Conservation (phyloP, 2,113 vertebrate species). For the Pangasianodon gigas region DNA sequence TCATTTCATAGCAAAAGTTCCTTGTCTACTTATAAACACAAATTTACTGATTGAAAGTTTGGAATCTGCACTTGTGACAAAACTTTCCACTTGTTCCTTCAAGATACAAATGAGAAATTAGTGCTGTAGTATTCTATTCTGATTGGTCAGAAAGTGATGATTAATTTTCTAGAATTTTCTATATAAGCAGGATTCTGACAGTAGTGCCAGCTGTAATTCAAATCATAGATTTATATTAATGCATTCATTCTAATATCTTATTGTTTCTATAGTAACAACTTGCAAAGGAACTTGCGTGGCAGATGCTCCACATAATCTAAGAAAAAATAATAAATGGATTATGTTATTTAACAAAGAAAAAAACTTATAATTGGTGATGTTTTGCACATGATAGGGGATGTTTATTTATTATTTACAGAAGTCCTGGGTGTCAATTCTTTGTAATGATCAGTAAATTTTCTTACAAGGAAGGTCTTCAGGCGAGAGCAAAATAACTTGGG, state of each 20-base stretch:
- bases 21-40: neutral
- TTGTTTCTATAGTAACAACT: no score
- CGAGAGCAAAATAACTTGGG: neutral
- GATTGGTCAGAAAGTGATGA: neutral
- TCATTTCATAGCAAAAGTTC: neutral
- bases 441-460: neutral
- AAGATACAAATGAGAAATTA: neutral
- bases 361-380: no score
- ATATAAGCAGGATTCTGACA: no score
- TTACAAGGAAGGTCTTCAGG: neutral
- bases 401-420: neutral
- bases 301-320: neutral
- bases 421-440: neutral
- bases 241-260: no score
- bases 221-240: no score
- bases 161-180: neutral
- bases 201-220: neutral
- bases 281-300: neutral
- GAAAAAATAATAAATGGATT: no score
- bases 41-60: no score
- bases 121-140: neutral
- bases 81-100: neutral
- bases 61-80: no score
- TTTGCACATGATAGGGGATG: no score
- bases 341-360: neutral